Evolutionary conservation across 1,140 invertebrate species (phyloP), one percentile per base, ranked within the genome.

Genomic region (Hyphantria cunea): DNA sequence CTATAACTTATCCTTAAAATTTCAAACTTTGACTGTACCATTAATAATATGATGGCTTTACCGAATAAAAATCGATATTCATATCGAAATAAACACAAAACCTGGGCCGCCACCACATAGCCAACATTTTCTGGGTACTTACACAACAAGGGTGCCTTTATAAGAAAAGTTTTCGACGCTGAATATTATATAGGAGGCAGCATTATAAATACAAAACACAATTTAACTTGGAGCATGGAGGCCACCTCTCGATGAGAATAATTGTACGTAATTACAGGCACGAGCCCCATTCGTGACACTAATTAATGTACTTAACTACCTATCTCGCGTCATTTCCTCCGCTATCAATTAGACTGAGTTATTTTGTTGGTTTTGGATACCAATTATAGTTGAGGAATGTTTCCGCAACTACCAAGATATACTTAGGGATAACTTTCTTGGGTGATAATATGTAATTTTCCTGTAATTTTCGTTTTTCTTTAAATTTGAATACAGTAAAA

Each of bases 291-390:
- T 49, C 44, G 62, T 61, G 67, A 51, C 47, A 50, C 34, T 64
- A 69, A 69, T 69, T 64, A 56, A 69, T 61, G 34, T 56, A 60
- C 56, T 61, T 59, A 64, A 47, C 32, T 64, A 58, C 39, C 17
- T 44, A 11, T n/a, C 45, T 33, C 14, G 15, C 15, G 25, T 54
- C 17, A 31, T 41, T 41, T n/a, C 11, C 51, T 54, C 39, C 0
- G 15, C 42, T 37, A 11, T 37, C 8, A 2, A 11, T 37, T 37
- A 11, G 11, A 11, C 34, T 37, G 8, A 10, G 11, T 2, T 10
- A 37, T 37, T 37, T 8, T 37, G 34, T 37, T 8, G 34, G 34
- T 11, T 37, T 37, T 37, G 7, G 34, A 37, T 10, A 10, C 2
- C 11, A 7, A 37, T 37, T 37, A 37, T 10, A 37, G 34, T 8